Evolutionary conservation across 1,140 invertebrate species (phyloP).

Genomic region (Pectinophora gossypiella): DNA sequence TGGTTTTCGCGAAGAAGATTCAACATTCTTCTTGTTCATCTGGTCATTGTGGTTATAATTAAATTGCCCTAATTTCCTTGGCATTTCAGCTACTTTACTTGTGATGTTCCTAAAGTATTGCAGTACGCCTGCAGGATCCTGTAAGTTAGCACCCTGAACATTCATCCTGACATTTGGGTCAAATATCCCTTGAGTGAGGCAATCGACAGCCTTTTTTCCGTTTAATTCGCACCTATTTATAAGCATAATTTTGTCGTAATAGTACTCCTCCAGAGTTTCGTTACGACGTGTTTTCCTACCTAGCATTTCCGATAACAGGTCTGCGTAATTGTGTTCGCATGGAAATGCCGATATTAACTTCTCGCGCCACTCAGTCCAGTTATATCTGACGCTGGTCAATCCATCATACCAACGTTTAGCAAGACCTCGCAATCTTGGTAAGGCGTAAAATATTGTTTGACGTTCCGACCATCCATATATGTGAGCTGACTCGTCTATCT

Average conservation of each 20-base stretch:
- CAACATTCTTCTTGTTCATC: not conserved
- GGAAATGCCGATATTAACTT: not conserved
- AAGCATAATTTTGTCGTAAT: conserved; percentile 8
- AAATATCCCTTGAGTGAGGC: not conserved
- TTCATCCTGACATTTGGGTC: conserved; percentile 6
- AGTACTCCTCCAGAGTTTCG: conserved; percentile 8
- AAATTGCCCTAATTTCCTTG: too few species aligned
- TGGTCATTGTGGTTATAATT: too few species aligned
- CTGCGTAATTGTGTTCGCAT: conserved; percentile 3
- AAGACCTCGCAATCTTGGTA: conserved; percentile 1
- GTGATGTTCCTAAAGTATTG: too few species aligned
- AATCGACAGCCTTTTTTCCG: conserved; percentile 1
- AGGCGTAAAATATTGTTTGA: too few species aligned
- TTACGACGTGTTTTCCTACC: conserved; percentile 1
- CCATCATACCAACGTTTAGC: too few species aligned
- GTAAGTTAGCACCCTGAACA: conserved; percentile 1
- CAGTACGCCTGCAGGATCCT: conserved; percentile 1
- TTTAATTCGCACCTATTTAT: conserved; percentile 8
- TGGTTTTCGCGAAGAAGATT: not conserved
- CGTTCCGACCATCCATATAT: too few species aligned
- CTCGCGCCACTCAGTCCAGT: conserved; percentile 1
- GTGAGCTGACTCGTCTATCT: conserved; percentile 5
- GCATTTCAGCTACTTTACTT: too few species aligned
- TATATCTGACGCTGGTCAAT: conserved; percentile 2
- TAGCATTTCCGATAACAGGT: conserved; percentile 6